Percentiles rank a stretch among this genome's conserved stretches.
phyloP scores from a whole-genome alignment of 2,797 vertebrate genomes.

The Lithobates pipiens region DNA sequence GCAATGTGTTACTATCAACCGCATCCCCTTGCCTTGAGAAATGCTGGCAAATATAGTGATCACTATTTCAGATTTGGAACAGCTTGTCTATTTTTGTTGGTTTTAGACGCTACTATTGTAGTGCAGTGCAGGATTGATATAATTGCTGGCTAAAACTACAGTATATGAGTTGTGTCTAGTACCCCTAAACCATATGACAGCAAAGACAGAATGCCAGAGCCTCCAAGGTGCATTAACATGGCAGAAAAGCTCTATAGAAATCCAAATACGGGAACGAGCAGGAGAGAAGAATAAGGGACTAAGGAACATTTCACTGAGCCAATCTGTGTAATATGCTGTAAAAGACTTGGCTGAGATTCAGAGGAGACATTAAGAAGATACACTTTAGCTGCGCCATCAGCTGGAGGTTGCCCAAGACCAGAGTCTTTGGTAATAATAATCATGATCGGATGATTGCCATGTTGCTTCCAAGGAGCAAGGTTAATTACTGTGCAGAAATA shows the following conservation, averaged over 20 bases:
- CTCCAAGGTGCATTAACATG: constrained; percentile 7
- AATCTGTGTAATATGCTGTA: constrained; percentile 64
- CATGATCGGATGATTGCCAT: constrained; percentile 43
- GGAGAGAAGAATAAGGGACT: constrained; percentile 53
- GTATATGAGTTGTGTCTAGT: neutral
- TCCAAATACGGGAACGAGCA: constrained; percentile 12
- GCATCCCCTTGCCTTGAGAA: constrained; percentile 11
- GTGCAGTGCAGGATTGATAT: constrained; percentile 15
- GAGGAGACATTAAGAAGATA: constrained; percentile 59
- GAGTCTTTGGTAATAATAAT: constrained; percentile 48
- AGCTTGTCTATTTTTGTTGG: constrained; percentile 16
- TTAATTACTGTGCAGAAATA: constrained; percentile 37
- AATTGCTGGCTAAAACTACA: constrained; percentile 11
- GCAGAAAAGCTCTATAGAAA: constrained; percentile 8
- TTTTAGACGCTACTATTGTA: constrained; percentile 16
- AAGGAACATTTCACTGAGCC: constrained; percentile 60
- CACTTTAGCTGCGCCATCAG: constrained; percentile 55
- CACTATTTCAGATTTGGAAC: neutral
- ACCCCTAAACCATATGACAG: neutral
- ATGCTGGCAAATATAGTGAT: constrained; percentile 19
- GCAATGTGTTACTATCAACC: neutral
- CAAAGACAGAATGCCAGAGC: constrained; percentile 13
- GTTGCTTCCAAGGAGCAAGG: constrained; percentile 5
- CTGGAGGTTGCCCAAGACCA: constrained; percentile 54
- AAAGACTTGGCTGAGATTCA: constrained; percentile 61